Evolutionary conservation across 2,888 invertebrate genomes (phyloP).

Genomic region (Leucophenga montana): DNA sequence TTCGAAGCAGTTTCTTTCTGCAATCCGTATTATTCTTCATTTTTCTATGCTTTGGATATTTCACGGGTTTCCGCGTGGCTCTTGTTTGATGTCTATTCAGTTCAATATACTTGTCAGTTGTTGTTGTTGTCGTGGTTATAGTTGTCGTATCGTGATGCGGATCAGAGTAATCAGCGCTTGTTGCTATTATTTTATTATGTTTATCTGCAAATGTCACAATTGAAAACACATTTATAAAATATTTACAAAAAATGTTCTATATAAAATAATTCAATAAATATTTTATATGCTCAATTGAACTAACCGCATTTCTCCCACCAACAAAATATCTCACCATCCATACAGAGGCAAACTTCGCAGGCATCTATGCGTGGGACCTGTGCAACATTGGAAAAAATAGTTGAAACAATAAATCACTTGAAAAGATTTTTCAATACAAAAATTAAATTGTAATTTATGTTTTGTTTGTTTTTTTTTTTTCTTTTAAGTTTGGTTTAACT

Average conservation of each 20-base stretch:
- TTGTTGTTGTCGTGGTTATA: conserved; percentile 55
- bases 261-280: conserved; percentile 20
- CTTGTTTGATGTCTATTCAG: conserved; percentile 44
- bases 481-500: too few relatives aligned
- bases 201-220: conserved; percentile 50
- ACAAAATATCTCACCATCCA: conserved; percentile 80
- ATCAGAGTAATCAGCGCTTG: conserved; percentile 56
- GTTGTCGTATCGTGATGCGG: conserved; percentile 63
- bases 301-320: conserved; percentile 80
- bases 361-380: conserved; percentile 78
- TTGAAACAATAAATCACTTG: not conserved
- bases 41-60: conserved; percentile 31
- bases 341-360: conserved; percentile 78
- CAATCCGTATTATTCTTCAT: conserved; percentile 9
- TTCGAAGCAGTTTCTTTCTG: not conserved
- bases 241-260: not conserved
- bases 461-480: too few relatives aligned
- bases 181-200: conserved; percentile 36
- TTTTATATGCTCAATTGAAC: conserved; percentile 47
- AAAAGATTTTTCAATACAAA: not conserved
- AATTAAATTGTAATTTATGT: not conserved
- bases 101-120: conserved; percentile 55
- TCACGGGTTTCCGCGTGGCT: conserved; percentile 34
- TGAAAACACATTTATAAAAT: conserved; percentile 4
- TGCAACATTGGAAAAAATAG: conserved; percentile 56